Evolutionary conservation across 1,140 invertebrate species (phyloP).

Genomic region (Heliconius nattereri): DNA sequence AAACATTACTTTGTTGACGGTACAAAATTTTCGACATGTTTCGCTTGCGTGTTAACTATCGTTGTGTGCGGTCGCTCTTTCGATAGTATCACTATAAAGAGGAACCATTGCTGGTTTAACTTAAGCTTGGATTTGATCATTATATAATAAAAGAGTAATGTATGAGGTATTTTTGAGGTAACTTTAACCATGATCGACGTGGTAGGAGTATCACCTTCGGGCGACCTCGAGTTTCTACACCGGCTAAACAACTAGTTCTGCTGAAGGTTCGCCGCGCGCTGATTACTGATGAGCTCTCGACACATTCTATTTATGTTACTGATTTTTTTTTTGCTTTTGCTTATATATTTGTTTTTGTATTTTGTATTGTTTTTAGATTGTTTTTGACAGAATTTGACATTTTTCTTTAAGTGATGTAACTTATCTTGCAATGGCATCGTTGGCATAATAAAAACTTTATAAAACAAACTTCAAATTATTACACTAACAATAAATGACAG

Average conservation of each 20-base stretch:
- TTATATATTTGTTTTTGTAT: background rate
- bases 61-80: conserved; percentile 39
- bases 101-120: conserved; percentile 19
- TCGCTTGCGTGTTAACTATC: conserved; percentile 59
- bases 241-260: conserved; percentile 66
- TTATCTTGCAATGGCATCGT: too few species aligned
- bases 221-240: conserved; percentile 76
- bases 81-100: background rate
- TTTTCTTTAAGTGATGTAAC: too few species aligned
- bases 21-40: conserved; percentile 67
- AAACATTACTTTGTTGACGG: conserved; percentile 45
- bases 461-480: too few species aligned
- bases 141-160: conserved; percentile 17
- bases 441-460: too few species aligned
- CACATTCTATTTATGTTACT: conserved; percentile 65
- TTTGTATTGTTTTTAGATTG: too few species aligned
- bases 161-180: conserved; percentile 37
- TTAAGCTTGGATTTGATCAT: background rate
- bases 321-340: conserved; percentile 20
- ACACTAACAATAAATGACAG: too few species aligned
- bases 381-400: too few species aligned
- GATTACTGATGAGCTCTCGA: conserved; percentile 71
- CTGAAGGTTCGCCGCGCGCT: conserved; percentile 67
- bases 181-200: conserved; percentile 53
- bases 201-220: conserved; percentile 74